These are phyloP conservation scores for Pogonognathellus flavescens DNA, from an alignment of 1,140 invertebrate species.

Conservation along the genomic window DNA sequence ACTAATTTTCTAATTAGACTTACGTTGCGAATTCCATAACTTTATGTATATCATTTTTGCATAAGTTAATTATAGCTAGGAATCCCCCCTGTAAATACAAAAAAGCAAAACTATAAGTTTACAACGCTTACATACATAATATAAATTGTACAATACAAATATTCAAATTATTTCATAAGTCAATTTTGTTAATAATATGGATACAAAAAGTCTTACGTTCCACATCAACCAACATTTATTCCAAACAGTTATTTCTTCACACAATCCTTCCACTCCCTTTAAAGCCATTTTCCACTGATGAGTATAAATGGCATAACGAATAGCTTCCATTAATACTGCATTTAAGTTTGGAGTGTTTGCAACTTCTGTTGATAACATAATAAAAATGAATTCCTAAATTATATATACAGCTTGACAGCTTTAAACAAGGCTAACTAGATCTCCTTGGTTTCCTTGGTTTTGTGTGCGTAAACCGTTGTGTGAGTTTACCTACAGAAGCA, in stretches of 20 bases:
- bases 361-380: not conserved
- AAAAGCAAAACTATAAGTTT: too few relatives aligned
- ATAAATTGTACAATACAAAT: too few relatives aligned
- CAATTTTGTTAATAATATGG: too few relatives aligned
- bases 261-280: constrained; percentile 43
- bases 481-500: too few relatives aligned
- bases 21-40: constrained; percentile 53
- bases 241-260: not conserved
- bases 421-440: too few relatives aligned
- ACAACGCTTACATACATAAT: too few relatives aligned
- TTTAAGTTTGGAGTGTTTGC: not conserved
- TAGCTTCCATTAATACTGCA: constrained; percentile 10
- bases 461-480: too few relatives aligned
- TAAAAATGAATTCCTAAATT: too few relatives aligned
- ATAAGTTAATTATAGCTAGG: constrained; percentile 42
- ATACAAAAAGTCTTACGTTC: constrained; percentile 49
- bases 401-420: too few relatives aligned
- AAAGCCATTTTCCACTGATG: constrained; percentile 59
- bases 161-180: too few relatives aligned
- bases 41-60: constrained; percentile 49
- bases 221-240: constrained; percentile 49
- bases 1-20: not conserved
- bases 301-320: constrained; percentile 16
- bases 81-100: constrained; percentile 57
- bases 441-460: too few relatives aligned